Conservation (phyloP, 2,113 vertebrate genomes). For the Phodopus roborovskii region DNA sequence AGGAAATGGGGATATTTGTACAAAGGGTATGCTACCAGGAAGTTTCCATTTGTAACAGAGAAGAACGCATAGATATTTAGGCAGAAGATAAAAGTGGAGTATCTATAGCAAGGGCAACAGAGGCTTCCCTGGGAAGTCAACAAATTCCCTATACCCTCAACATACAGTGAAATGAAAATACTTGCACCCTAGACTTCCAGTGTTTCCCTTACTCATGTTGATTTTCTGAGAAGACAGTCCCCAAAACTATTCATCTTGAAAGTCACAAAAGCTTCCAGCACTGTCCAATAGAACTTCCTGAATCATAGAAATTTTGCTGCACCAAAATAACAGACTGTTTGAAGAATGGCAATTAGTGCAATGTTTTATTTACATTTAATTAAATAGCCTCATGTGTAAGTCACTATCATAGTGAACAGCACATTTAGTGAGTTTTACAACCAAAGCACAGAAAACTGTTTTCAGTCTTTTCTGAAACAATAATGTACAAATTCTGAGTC, state of each 20-base stretch:
- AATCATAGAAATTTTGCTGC: not conserved
- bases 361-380: not conserved
- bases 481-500: not conserved
- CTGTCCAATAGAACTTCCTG: not conserved
- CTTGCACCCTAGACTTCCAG: not conserved
- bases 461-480: not conserved
- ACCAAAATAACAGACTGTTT: not conserved
- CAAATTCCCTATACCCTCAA: not conserved
- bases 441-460: not conserved
- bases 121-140: not conserved
- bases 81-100: not conserved
- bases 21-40: not conserved
- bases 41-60: not conserved
- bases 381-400: not conserved
- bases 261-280: not conserved
- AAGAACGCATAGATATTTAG: not conserved
- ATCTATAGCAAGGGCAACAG: not conserved
- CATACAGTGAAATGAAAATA: not conserved
- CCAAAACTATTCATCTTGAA: conserved; percentile 4
- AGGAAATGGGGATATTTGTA: not conserved
- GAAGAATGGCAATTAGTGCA: not conserved
- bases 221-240: not conserved
- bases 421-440: not conserved
- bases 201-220: not conserved
- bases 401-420: not conserved